Conservation (phyloP, 2,888 invertebrate genomes). For the Yponomeuta plumbellus region DNA sequence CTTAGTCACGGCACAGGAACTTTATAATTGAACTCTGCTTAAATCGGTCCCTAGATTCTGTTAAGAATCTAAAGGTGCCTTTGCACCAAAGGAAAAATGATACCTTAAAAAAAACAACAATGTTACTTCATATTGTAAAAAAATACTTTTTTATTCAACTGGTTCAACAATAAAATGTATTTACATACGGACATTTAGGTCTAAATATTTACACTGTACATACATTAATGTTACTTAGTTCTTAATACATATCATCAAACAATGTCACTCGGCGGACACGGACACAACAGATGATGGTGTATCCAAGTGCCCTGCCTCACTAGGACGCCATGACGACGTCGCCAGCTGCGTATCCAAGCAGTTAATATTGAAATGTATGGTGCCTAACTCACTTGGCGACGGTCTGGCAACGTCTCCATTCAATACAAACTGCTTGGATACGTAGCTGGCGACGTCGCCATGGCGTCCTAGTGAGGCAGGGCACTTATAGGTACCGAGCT, state of each 20-base stretch:
- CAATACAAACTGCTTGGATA: no score
- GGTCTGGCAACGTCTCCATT: no score
- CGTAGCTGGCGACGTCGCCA: no score
- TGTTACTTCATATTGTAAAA: not conserved
- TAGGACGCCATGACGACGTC: no score
- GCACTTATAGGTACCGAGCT: no score
- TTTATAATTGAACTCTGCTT: not conserved
- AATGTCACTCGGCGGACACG: not conserved
- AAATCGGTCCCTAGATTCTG: not conserved
- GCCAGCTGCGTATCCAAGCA: no score
- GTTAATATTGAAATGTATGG: no score
- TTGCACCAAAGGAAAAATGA: not conserved
- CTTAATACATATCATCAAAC: not conserved
- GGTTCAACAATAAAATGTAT: slow-evolving; percentile 53
- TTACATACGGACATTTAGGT: slow-evolving; percentile 50
- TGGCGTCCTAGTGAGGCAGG: no score
- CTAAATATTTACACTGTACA: slow-evolving; percentile 45
- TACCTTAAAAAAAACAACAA: not conserved
- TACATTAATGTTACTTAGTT: slow-evolving; percentile 16
- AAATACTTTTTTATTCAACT: slow-evolving; percentile 52
- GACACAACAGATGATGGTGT: no score
- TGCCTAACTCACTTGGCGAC: no score
- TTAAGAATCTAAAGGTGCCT: not conserved
- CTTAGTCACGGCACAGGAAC: not conserved
- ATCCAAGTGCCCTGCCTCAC: no score